phyloP scores from a whole-genome alignment of 2,888 invertebrate genomes.

The Thyatira batis region DNA sequence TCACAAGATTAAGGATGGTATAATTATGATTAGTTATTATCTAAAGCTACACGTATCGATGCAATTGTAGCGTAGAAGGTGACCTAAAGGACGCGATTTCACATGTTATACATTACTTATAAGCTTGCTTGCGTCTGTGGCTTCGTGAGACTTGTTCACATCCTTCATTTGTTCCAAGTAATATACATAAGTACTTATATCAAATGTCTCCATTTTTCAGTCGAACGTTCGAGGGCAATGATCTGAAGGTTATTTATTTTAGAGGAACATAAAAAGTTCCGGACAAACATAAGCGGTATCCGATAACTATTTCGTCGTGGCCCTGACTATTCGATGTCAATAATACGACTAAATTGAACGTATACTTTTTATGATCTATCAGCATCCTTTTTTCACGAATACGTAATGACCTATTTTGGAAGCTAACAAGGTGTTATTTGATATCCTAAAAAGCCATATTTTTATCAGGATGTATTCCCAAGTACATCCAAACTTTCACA shows the following conservation, averaged over 20 bases:
- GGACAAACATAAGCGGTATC: constrained; percentile 8
- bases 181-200: neutral
- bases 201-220: neutral
- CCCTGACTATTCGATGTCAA: neutral
- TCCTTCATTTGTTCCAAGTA: neutral
- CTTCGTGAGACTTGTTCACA: neutral
- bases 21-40: neutral
- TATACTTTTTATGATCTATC: neutral
- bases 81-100: neutral
- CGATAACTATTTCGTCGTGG: neutral
- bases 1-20: neutral
- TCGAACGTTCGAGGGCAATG: constrained; percentile 27
- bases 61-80: neutral
- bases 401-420: neutral
- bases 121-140: neutral
- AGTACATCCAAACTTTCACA: too few species aligned
- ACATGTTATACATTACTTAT: neutral
- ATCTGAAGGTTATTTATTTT: constrained; percentile 30
- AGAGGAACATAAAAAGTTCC: constrained; percentile 19
- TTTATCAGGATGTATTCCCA: too few species aligned
- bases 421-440: neutral
- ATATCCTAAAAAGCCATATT: too few species aligned
- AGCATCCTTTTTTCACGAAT: neutral
- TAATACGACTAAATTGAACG: neutral
- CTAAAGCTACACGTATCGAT: neutral